Evolutionary conservation across 2,113 vertebrate genomes (phyloP).

Genomic region (Chionodraco myersi): DNA sequence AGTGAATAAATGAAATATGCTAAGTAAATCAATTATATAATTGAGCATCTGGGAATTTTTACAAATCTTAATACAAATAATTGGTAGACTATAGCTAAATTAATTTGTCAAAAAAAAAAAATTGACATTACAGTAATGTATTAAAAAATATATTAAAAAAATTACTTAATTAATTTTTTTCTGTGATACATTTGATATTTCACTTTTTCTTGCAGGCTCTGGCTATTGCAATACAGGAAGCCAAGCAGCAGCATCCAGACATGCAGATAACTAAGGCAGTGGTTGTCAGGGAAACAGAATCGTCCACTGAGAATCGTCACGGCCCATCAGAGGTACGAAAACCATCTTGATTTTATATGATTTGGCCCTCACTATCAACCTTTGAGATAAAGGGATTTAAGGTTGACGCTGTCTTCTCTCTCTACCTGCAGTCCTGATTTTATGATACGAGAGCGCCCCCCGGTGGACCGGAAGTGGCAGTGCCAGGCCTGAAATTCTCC

Average conservation of each 20-base stretch:
- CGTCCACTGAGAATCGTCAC: conserved; percentile 91
- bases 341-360: conserved; percentile 23
- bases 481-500: conserved; percentile 53
- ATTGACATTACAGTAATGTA: background rate
- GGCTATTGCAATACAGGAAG: conserved; percentile 98
- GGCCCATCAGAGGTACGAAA: conserved; percentile 89
- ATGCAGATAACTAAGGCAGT: conserved; percentile 99
- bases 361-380: conserved; percentile 16
- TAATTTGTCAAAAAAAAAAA: background rate
- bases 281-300: conserved; percentile 98
- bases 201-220: conserved; percentile 85
- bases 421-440: conserved; percentile 77
- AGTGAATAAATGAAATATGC: background rate
- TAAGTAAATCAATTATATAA: background rate
- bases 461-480: conserved; percentile 65
- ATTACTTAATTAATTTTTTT: background rate
- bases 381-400: conserved; percentile 18
- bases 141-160: background rate
- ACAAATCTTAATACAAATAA: too few relatives aligned
- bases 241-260: conserved; percentile 97
- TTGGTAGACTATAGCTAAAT: too few relatives aligned
- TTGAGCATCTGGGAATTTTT: background rate
- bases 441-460: conserved; percentile 63
- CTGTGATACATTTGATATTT: background rate
- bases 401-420: conserved; percentile 22